Evolutionary conservation across 1,140 invertebrate species (phyloP).

Genomic region (Tetramorium parvispinum): DNA sequence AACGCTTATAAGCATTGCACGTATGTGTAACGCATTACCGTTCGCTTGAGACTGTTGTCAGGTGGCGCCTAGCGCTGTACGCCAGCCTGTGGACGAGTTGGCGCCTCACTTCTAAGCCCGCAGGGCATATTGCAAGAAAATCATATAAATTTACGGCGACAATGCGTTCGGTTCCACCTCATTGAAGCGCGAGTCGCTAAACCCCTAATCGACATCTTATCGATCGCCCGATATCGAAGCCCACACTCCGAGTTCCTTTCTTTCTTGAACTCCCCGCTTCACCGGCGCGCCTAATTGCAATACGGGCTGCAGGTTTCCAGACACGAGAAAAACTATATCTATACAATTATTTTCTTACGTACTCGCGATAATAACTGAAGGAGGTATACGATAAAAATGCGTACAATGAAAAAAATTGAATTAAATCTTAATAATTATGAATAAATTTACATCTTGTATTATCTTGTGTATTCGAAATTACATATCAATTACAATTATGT

Average conservation of each 20-base stretch:
- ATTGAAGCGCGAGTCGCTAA: slow-evolving; percentile 64
- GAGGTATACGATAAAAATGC: not conserved
- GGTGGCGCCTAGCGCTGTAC: slow-evolving; percentile 54
- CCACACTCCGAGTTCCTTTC: slow-evolving; percentile 31
- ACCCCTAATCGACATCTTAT: slow-evolving; percentile 70
- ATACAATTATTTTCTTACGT: not conserved
- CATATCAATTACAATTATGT: not conserved
- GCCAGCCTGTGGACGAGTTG: slow-evolving; percentile 46
- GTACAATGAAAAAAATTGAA: not conserved
- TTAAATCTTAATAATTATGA: not conserved
- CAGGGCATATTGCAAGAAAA: slow-evolving; percentile 65
- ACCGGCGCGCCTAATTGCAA: slow-evolving; percentile 9
- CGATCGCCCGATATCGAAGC: slow-evolving; percentile 49
- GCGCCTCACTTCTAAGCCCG: slow-evolving; percentile 61
- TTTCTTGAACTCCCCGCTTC: slow-evolving; percentile 27
- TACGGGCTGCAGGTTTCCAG: not conserved
- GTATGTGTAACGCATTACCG: not conserved
- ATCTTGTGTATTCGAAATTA: not conserved
- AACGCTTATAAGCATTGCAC: not conserved
- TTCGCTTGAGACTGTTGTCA: slow-evolving; percentile 51
- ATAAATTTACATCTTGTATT: not conserved
- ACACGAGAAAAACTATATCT: not conserved
- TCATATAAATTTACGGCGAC: slow-evolving; percentile 73
- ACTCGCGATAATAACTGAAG: not conserved
- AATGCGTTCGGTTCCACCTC: slow-evolving; percentile 72